A percentile compares a stretch with the other conserved stretches of the same genome.
Evolutionary conservation across 1,140 invertebrate species (phyloP).

Genomic region (Drosophila parabipectinata): DNA sequence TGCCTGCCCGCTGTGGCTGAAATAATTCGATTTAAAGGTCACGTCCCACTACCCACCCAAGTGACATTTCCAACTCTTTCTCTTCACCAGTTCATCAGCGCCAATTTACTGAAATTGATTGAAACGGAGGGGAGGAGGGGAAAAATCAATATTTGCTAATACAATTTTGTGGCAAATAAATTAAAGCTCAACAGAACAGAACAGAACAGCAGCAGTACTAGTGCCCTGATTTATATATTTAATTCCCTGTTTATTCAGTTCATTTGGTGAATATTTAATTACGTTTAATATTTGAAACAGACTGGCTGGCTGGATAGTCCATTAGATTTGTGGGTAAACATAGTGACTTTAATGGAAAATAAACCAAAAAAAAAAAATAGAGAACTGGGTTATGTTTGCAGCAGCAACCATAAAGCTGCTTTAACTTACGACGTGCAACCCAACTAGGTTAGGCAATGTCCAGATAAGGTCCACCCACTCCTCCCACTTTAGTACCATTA

Average conservation of each 20-base stretch:
- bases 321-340: constrained; percentile 24
- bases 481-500: not conserved
- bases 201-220: not conserved
- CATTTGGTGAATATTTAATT: constrained; percentile 42
- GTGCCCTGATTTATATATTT: constrained; percentile 26
- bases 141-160: constrained; percentile 78
- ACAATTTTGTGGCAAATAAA: constrained; percentile 66
- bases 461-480: constrained; percentile 49
- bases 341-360: constrained; percentile 9
- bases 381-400: constrained; percentile 71
- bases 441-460: constrained; percentile 61
- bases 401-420: constrained; percentile 36
- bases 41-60: constrained; percentile 15
- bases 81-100: constrained; percentile 48
- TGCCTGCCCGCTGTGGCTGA: constrained; percentile 19
- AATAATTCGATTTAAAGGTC: constrained; percentile 43
- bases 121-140: constrained; percentile 8
- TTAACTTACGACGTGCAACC: constrained; percentile 57
- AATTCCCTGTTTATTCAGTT: constrained; percentile 34
- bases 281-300: constrained; percentile 52
- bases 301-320: not conserved
- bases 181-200: constrained; percentile 23
- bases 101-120: constrained; percentile 47
- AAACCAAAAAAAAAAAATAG: not conserved
- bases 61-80: constrained; percentile 20